Conservation (phyloP, 2,797 vertebrate species). For the Mallotus villosus region DNA sequence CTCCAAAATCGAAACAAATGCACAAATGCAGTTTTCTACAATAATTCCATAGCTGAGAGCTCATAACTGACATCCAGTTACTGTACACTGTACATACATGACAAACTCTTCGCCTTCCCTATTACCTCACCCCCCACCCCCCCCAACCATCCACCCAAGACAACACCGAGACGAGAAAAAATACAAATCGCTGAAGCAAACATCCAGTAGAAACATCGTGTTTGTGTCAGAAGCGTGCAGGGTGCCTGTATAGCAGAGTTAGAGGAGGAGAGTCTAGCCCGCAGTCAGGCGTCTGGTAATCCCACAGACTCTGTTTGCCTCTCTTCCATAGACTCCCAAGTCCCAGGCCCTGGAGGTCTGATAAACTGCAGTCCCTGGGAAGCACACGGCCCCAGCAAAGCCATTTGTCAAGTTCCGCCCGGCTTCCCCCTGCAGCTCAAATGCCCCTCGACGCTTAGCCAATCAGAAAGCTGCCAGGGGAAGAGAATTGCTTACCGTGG, state of each 20-base stretch:
- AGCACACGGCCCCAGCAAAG: background rate
- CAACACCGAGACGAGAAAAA: no score
- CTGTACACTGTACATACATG: no score
- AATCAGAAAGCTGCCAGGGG: background rate
- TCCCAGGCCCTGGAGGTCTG: background rate
- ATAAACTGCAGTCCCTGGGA: conserved; percentile 1
- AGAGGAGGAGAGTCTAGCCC: background rate
- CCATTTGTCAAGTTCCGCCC: conserved; percentile 13
- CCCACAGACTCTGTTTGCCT: background rate
- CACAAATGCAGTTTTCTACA: no score
- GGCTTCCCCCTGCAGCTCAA: background rate
- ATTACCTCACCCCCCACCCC: no score
- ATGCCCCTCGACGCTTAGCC: background rate
- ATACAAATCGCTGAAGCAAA: no score
- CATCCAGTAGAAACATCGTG: background rate
- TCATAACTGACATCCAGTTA: no score
- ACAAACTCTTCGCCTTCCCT: no score
- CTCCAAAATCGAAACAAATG: no score
- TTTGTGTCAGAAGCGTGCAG: background rate
- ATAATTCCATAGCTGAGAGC: no score
- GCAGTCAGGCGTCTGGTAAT: background rate
- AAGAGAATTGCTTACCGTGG: conserved; percentile 3
- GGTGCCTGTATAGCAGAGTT: background rate
- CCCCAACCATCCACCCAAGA: no score
- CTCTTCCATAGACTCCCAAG: background rate